These are phyloP conservation scores for Diabrotica undecimpunctata DNA, from an alignment of 1,140 invertebrate genomes.

Conservation along the genomic window DNA sequence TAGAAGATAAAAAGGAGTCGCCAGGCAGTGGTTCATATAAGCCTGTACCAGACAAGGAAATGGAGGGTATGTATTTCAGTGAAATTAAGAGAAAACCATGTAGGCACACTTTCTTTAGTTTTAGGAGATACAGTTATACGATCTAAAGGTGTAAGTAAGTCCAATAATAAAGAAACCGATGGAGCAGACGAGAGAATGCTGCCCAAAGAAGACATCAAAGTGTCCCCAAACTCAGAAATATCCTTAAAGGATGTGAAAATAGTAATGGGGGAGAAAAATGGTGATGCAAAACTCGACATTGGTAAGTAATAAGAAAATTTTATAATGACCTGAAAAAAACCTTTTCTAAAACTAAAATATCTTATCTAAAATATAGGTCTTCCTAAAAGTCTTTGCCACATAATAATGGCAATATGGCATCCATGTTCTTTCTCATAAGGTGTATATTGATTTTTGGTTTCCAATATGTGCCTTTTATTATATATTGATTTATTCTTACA, in stretches of 20 bases:
- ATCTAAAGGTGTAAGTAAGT: conserved; percentile 36
- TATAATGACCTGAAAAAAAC: no score
- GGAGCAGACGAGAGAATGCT: conserved; percentile 67
- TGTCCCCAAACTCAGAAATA: conserved; percentile 52
- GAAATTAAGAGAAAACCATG: conserved; percentile 6
- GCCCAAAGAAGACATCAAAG: conserved; percentile 57
- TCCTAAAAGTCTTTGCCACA: no score
- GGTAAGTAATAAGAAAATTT: conserved; percentile 50
- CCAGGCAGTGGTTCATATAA: conserved; percentile 53
- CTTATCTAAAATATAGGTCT: no score
- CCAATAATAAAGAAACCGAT: conserved; percentile 44
- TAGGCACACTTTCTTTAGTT: conserved; percentile 46
- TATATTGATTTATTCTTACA: no score
- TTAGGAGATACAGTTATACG: conserved; percentile 46
- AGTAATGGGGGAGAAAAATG: conserved; percentile 68
- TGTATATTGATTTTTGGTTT: no score
- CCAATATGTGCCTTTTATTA: no score
- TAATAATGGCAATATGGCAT: no score
- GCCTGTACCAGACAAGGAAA: conserved; percentile 56
- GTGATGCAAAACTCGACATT: conserved; percentile 83
- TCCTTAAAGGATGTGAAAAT: conserved; percentile 65
- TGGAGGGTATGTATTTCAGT: conserved; percentile 48
- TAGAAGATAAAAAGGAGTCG: conserved; percentile 25
- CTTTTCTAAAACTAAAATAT: no score
- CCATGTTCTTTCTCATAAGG: no score